These are phyloP conservation scores for Ganaspis brasiliensis DNA, from an alignment of 2,888 invertebrate species.

Conservation along the genomic window DNA sequence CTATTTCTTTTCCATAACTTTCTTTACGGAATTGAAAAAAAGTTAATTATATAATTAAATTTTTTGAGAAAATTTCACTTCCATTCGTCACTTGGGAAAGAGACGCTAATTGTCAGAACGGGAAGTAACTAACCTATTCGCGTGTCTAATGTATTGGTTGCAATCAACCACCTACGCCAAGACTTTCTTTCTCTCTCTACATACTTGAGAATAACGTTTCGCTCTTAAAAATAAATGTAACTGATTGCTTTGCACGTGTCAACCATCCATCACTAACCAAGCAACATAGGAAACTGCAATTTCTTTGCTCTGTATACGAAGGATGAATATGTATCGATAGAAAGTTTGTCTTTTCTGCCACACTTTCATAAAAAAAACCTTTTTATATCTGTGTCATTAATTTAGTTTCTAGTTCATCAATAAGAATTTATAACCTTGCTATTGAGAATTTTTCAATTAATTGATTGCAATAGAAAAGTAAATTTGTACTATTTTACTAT, in stretches of 20 bases:
- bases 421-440: background rate
- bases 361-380: background rate
- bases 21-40: background rate
- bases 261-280: conserved; percentile 29
- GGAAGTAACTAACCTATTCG: conserved; percentile 32
- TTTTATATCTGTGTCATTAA: background rate
- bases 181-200: conserved; percentile 35
- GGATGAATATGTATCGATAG: conserved; percentile 31
- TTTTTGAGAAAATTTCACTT: conserved; percentile 12
- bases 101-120: conserved; percentile 35
- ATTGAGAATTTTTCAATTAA: no score
- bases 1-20: no score
- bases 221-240: conserved; percentile 18
- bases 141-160: conserved; percentile 16
- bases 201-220: conserved; percentile 1
- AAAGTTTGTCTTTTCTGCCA: conserved; percentile 26
- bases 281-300: background rate
- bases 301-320: conserved; percentile 7
- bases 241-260: conserved; percentile 41
- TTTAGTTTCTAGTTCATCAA: conserved; percentile 1
- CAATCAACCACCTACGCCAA: conserved; percentile 24
- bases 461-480: no score
- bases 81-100: conserved; percentile 41
- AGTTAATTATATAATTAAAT: no score
- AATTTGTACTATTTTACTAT: no score